Base-by-base conservation (phyloP, 2,888 invertebrate genomes). In the Diarsia brunnea region DNA sequence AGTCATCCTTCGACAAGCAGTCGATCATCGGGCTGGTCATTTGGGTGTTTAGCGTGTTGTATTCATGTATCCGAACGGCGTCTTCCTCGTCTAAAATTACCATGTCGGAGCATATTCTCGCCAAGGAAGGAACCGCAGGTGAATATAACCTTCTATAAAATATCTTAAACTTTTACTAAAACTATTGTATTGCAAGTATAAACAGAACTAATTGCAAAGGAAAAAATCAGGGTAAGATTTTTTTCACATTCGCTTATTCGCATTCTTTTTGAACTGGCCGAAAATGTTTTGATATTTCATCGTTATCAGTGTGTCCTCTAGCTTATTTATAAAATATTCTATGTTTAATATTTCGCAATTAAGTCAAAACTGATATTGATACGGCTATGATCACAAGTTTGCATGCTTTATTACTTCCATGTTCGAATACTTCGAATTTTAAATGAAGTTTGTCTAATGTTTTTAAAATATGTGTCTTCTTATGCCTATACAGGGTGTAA, bases 1-100 rank as follows among this genome's bases (percentile, higher is more conserved):
- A 96, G 96, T 88, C 94, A 55, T 97, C 98, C 43, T 98, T 99
- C 93, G 98, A 99, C 94, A 98, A 98, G 88, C 98, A 99, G 92
- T 98, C 99, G 88, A 98, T 99, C 86, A 98, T 99, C 89, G 99
- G 99, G 65, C 97, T 99, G 86, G 94, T 98, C 67, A 98, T 99
- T 90, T 99, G 99, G 99, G 98, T 99, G 94, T 97, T 98, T 90
- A 99, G 99, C 94, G 98, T 99, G 71, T 97, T 99, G 73, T 99
- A 99, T 96, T 99, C 99, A 21, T 98, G 99, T 87, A 97, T 99
- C 79, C 98, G 99, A 64, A 99, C 99, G n/a, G 99, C 99, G 31
- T 98, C 99, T 47, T 98, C 98, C 90, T 98, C 99, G 0, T 99
- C 99, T 45, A 99, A 98, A 95, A 98, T 99, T 83, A 98, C 98